A percentile compares a stretch with the other conserved stretches of the same genome.
phyloP scores from a whole-genome alignment of 1,140 invertebrate genomes.

The Melipona quadrifasciata region DNA sequence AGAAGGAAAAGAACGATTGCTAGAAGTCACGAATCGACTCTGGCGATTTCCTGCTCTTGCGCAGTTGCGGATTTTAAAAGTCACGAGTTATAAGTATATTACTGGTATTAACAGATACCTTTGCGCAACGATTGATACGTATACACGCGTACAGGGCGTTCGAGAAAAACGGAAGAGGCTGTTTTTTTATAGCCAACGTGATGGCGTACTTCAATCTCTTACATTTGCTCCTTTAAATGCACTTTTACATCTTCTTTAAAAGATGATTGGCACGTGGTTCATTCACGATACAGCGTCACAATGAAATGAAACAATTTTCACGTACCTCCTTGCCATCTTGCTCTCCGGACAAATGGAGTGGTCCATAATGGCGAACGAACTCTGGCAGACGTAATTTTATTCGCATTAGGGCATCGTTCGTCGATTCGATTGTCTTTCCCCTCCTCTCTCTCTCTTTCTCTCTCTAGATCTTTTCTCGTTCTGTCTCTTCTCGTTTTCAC shows the following conservation, averaged over 20 bases:
- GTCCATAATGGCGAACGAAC: not conserved
- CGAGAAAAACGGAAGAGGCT: no score
- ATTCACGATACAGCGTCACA: not conserved
- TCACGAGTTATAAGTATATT: no score
- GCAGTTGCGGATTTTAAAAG: no score
- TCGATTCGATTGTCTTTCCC: conserved; percentile 1
- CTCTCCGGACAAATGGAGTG: not conserved
- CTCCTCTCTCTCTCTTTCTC: not conserved
- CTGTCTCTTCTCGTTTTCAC: not conserved
- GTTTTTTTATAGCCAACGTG: no score
- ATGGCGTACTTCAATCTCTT: no score
- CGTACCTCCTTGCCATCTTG: not conserved
- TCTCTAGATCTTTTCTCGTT: not conserved
- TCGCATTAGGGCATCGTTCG: conserved; percentile 51
- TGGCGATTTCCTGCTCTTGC: no score
- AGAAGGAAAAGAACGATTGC: not conserved
- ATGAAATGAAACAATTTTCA: conserved; percentile 26
- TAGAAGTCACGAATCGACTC: not conserved
- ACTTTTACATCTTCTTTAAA: no score
- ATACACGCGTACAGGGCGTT: no score
- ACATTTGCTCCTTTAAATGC: no score
- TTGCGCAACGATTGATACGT: no score
- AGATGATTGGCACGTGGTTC: no score
- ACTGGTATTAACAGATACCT: no score
- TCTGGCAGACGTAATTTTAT: conserved; percentile 52